Evolutionary conservation across 2,797 vertebrate species (phyloP).

Genomic region (Xyrichtys novacula): DNA sequence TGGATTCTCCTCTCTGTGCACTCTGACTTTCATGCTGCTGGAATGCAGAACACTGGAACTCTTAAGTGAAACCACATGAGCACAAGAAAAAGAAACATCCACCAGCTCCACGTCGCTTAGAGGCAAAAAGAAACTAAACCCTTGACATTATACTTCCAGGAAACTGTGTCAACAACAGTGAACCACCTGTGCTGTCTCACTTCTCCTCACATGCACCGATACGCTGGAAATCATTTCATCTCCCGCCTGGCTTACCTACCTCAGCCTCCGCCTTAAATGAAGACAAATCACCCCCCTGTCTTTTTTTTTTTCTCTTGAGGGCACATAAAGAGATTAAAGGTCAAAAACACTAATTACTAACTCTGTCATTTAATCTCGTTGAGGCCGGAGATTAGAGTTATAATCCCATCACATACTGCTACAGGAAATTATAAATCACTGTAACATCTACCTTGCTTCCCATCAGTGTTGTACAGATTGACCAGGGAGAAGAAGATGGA

Average conservation of each 20-base stretch:
- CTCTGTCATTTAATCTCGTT: conserved; percentile 64
- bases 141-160: conserved; percentile 1
- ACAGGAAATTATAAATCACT: conserved; percentile 43
- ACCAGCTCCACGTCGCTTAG: conserved; percentile 10
- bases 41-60: conserved; percentile 6
- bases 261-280: conserved; percentile 8
- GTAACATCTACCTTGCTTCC: conserved; percentile 34
- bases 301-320: conserved; percentile 17
- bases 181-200: conserved; percentile 52
- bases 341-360: conserved; percentile 70
- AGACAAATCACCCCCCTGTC: conserved; percentile 55
- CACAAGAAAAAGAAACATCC: conserved; percentile 5
- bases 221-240: conserved; percentile 18
- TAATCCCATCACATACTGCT: conserved; percentile 55
- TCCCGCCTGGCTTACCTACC: neutral
- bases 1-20: neutral
- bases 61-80: conserved; percentile 65
- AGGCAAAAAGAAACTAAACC: conserved; percentile 41
- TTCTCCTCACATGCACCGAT: neutral
- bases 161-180: conserved; percentile 46
- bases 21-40: conserved; percentile 12
- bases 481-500: neutral
- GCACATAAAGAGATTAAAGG: conserved; percentile 52
- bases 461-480: neutral
- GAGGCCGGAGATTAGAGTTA: conserved; percentile 59